These are phyloP conservation scores for Chrysopilus asiliformis DNA, from an alignment of 2,888 invertebrate species.

Conservation along the genomic window DNA sequence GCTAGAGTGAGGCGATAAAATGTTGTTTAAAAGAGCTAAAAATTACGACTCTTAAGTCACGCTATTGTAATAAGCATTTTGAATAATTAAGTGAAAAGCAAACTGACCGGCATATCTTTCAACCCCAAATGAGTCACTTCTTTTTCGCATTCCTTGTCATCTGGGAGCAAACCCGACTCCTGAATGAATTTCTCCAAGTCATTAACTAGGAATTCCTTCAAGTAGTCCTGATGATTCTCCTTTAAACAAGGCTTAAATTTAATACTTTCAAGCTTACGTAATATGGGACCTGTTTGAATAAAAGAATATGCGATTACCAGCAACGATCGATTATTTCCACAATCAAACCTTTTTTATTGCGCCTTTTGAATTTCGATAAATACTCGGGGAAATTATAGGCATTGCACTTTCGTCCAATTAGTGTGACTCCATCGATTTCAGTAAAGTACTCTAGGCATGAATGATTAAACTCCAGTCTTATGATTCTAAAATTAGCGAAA, in stretches of 20 bases:
- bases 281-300: constrained; percentile 24
- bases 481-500: constrained; percentile 41
- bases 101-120: constrained; percentile 35
- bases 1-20: too few relatives aligned
- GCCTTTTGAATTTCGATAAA: constrained; percentile 20
- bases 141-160: constrained; percentile 9
- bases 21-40: too few relatives aligned
- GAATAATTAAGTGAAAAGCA: neutral
- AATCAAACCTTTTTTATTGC: constrained; percentile 20
- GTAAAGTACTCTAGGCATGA: constrained; percentile 70
- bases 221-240: constrained; percentile 23
- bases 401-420: constrained; percentile 49
- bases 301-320: too few relatives aligned
- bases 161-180: constrained; percentile 17
- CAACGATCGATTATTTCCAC: too few relatives aligned
- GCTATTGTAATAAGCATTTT: too few relatives aligned
- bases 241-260: constrained; percentile 28
- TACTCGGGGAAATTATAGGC: constrained; percentile 20
- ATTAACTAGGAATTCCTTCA: constrained; percentile 30
- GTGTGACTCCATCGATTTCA: constrained; percentile 70
- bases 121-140: constrained; percentile 15
- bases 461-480: constrained; percentile 80
- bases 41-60: too few relatives aligned
- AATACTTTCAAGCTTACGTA: constrained; percentile 29
- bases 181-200: constrained; percentile 30